phyloP scores from a whole-genome alignment of 2,888 invertebrate species.

The Exocentrus adspersus region DNA sequence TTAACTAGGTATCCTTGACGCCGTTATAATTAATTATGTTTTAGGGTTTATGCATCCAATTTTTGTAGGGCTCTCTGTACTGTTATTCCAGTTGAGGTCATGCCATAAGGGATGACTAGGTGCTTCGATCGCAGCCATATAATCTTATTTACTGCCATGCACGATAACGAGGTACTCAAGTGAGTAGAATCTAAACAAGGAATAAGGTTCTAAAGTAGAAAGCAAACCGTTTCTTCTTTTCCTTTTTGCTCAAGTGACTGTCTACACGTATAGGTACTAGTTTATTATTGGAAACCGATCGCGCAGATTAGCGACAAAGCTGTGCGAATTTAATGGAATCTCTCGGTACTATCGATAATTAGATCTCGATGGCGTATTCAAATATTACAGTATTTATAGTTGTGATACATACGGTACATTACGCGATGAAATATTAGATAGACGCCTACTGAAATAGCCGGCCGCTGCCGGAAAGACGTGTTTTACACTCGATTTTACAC shows the following conservation, averaged over 20 bases:
- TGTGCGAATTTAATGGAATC: constrained; percentile 4
- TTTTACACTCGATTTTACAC: constrained; percentile 22
- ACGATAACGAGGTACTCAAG: neutral
- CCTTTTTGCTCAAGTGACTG: neutral
- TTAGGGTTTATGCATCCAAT: no score
- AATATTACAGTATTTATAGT: constrained; percentile 27
- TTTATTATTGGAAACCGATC: neutral
- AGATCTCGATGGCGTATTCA: constrained; percentile 19
- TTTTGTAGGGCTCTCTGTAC: no score
- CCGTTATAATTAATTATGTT: no score
- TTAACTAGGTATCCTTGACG: no score
- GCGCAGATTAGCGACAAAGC: neutral
- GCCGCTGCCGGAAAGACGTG: constrained; percentile 29
- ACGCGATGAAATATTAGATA: constrained; percentile 32
- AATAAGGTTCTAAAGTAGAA: neutral
- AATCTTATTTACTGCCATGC: neutral
- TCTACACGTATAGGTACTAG: neutral
- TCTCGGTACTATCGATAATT: constrained; percentile 11
- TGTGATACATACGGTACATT: constrained; percentile 18
- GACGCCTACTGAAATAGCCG: constrained; percentile 36
- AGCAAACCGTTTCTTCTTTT: neutral
- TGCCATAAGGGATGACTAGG: neutral
- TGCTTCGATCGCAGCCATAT: no score
- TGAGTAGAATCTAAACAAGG: neutral
- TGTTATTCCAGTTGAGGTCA: no score